Evolutionary conservation across 2,113 vertebrate species (phyloP), one percentile per base, ranked within the genome.

Genomic region (Gymnocephalus cernua): DNA sequence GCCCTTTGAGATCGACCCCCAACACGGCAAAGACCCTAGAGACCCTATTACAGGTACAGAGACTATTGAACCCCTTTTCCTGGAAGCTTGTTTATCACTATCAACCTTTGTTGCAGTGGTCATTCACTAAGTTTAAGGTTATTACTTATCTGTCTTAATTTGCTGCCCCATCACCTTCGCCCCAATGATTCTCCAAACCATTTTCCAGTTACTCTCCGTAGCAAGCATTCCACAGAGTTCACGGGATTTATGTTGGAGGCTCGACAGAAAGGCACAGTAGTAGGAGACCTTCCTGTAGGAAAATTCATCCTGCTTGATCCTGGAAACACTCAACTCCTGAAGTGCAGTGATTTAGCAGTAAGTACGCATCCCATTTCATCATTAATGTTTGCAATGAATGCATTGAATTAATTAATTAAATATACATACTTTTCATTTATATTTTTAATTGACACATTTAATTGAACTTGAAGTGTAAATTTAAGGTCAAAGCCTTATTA

Each of bases 321-420:
- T 41, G 0, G 0, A 0, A 0, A 0, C 0, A 6, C 38, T 58
- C 1, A 0, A 0, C 48, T 84, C 64, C 44, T 89, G 63, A 4
- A 0, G 1, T 92, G 89, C 5, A 0, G 0, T 50, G 21, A 0
- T 32, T 16, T 3, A 29, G 0, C 0, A 14, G 91, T 92, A 79
- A 84, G 86, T 38, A n/a, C 23, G 6, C 18, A 6, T 57, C 6
- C 3, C 2, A 44, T 9, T 32, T 59, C 6, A 25, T 23, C 4
- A 79, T 15, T 16, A 62, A 29, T 6, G 45, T 2, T 45, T 19
- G 27, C n/a, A 15, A 15, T 50, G 12, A 16, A 56, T 19, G 2
- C 9, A 50, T 10, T 56, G 0, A 63, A 50, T 57, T 44, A 15
- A 35, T n/a, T 0, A 0, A n/a, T 16, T 53, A 6, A 21, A 68